Evolutionary conservation across 1,140 invertebrate genomes (phyloP), one percentile per base, ranked within the genome.

Genomic region (Mya arenaria): DNA sequence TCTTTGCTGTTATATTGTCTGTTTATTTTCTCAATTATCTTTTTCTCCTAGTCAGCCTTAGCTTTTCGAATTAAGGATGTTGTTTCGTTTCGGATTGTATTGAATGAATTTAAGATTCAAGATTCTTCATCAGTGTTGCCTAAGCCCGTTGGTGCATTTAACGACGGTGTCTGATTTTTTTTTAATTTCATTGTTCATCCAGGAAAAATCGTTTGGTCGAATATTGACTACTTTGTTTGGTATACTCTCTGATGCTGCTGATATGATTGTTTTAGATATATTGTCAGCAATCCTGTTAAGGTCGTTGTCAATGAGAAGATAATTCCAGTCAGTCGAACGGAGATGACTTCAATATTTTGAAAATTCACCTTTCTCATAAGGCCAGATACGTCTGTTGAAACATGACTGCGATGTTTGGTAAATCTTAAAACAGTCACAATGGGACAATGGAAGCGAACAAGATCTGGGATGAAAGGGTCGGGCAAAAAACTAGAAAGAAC

Each of bases 201-300:
- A 81, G 34, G 66, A 36, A 19, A 71, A 30, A 48, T 81, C 78
- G 32, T 60, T 44, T 28, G 65, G 78, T 60, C 78, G 23, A 25
- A 81, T 81, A 13, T 48, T 81, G 19, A 81, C 41, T 10, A 30
- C 36, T 41, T 66, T 81, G 25, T 81, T 81, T 25, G 78, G 66
- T 39, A 81, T 81, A 32, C 44, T 81, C 34, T 81, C 66, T 60
- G 28, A 71, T 30, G 78, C 55, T 13, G 48, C 56, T 6, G 65
- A 15, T 19, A 66, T n/a, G 25, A 79, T 58, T 55, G 4, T 79
- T 23, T 36, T 4, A 52, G 75, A 56, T 10, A 68, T 28, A 19
- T 62, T 66, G 5, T 65, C 56, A 32, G 39, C 48, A 25, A 39
- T 48, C 13, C 36, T 68, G 39, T 68, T 37, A 36, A 68, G n/a